These are phyloP conservation scores for Mergus octosetaceus DNA, from an alignment of 2,797 vertebrate species.

Conservation along the genomic window DNA sequence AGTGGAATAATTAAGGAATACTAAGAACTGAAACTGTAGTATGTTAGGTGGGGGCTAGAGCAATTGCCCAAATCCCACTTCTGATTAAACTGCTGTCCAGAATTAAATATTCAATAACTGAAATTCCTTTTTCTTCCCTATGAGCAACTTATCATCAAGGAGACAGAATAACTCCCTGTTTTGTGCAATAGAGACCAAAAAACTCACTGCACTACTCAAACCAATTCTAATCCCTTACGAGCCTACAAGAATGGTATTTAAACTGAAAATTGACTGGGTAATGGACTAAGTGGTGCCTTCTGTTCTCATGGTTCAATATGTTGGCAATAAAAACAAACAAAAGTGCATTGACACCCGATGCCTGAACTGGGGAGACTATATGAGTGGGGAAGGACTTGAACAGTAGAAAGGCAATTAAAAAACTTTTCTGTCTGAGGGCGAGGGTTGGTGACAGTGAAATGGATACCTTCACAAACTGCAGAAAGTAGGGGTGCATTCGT, in stretches of 20 bases:
- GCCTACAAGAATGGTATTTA: slow-evolving; percentile 72
- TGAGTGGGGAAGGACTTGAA: neutral
- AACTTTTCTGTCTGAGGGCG: neutral
- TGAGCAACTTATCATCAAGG: slow-evolving; percentile 71
- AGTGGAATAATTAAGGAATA: slow-evolving; percentile 84
- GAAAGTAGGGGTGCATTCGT: neutral
- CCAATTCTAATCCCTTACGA: slow-evolving; percentile 60
- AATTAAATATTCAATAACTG: slow-evolving; percentile 83
- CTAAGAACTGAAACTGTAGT: slow-evolving; percentile 82
- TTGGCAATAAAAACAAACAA: slow-evolving; percentile 67
- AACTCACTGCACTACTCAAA: slow-evolving; percentile 56
- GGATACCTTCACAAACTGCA: neutral
- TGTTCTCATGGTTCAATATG: slow-evolving; percentile 51
- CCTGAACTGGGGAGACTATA: slow-evolving; percentile 14
- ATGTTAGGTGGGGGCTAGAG: slow-evolving; percentile 75
- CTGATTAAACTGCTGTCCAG: slow-evolving; percentile 82
- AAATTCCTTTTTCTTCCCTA: slow-evolving; percentile 78
- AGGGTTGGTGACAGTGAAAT: neutral
- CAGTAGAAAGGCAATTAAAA: slow-evolving; percentile 3
- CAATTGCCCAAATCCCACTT: slow-evolving; percentile 82
- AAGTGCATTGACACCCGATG: neutral
- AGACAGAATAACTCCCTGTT: slow-evolving; percentile 67
- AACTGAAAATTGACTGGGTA: slow-evolving; percentile 75
- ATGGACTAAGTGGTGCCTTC: slow-evolving; percentile 69
- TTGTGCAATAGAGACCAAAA: slow-evolving; percentile 63